Conservation (phyloP, 2,113 vertebrate species). For the Alces alces region DNA sequence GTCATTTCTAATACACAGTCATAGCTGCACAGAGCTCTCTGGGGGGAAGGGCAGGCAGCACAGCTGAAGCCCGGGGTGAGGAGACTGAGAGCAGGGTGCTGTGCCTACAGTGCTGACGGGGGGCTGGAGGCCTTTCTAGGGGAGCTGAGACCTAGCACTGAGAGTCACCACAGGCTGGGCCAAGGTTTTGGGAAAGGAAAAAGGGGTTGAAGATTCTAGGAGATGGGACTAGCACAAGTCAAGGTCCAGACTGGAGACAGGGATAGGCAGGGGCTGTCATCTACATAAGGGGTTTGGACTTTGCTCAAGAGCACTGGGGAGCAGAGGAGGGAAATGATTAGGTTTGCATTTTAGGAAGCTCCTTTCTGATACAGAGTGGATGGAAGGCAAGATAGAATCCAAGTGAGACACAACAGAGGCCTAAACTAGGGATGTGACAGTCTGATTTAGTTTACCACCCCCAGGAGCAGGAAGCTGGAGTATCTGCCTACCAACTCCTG, state of each 20-base stretch:
- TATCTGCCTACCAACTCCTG: neutral
- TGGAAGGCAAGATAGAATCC: neutral
- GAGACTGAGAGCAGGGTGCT: neutral
- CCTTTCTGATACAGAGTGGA: neutral
- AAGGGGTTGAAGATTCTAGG: neutral
- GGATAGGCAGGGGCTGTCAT: neutral
- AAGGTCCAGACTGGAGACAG: neutral
- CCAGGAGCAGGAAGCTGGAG: neutral
- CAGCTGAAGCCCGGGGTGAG: neutral
- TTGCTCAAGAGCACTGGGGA: neutral
- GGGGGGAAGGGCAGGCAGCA: neutral
- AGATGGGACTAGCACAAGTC: neutral
- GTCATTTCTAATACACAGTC: neutral
- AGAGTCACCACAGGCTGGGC: neutral
- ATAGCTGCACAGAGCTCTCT: neutral
- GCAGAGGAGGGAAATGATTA: no score
- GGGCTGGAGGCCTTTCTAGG: neutral
- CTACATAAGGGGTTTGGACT: neutral
- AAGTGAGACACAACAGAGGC: neutral
- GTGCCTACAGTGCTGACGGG: rapidly evolving
- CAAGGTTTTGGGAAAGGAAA: neutral
- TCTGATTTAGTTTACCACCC: neutral
- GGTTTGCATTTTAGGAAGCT: neutral
- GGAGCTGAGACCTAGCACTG: neutral
- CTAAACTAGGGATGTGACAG: neutral